These are phyloP conservation scores for Actenoides lindsayi DNA, from an alignment of 2,113 vertebrate genomes.

Conservation along the genomic window DNA sequence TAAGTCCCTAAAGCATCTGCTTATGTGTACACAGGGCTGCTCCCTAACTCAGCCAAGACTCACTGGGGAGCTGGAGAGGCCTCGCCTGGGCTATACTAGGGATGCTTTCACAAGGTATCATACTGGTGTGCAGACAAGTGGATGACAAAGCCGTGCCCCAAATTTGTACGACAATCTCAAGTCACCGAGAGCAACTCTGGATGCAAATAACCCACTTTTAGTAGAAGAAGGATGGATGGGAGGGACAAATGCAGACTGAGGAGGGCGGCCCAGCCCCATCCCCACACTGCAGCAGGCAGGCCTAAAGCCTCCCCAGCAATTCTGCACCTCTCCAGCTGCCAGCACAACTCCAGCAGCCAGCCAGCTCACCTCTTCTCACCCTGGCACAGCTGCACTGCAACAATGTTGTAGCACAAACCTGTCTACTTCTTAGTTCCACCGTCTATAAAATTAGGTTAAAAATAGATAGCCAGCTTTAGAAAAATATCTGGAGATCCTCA, in stretches of 20 bases:
- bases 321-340: background rate
- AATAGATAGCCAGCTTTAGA: background rate
- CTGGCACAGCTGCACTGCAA: background rate
- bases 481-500: background rate
- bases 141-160: background rate
- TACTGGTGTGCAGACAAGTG: background rate
- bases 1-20: background rate
- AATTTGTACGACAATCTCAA: background rate
- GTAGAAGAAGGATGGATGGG: background rate
- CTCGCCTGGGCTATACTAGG: rapidly evolving
- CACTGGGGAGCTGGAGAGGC: background rate
- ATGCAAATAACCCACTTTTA: background rate
- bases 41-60: background rate
- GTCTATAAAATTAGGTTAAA: background rate
- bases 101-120: background rate
- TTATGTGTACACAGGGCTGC: background rate
- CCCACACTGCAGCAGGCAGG: background rate
- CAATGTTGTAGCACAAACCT: background rate
- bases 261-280: background rate
- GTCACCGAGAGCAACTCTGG: background rate
- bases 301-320: background rate
- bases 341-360: background rate
- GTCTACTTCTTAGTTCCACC: background rate
- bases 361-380: slow-evolving; percentile 1
- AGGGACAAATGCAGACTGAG: background rate